Percentiles rank a stretch among this genome's conserved stretches.
phyloP scores from a whole-genome alignment of 2,113 vertebrate genomes.

The Phodopus roborovskii region DNA sequence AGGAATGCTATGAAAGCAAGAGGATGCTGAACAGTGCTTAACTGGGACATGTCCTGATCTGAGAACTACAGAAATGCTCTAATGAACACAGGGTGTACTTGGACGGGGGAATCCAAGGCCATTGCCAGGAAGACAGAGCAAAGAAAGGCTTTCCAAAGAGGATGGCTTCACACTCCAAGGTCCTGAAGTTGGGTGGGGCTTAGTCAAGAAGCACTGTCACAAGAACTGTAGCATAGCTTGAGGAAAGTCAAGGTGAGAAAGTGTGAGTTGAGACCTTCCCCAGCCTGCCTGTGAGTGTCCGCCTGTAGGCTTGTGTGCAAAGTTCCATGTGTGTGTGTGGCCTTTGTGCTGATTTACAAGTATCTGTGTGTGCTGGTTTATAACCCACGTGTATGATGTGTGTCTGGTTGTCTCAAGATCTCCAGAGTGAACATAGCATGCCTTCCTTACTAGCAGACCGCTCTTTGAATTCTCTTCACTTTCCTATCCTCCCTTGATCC shows the following conservation, averaged over 20 bases:
- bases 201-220: neutral
- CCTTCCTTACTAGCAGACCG: too few species aligned
- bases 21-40: neutral
- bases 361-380: neutral
- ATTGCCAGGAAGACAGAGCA: neutral
- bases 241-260: neutral
- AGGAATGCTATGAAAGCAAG: neutral
- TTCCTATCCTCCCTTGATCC: too few species aligned
- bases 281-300: neutral
- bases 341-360: neutral
- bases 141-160: neutral
- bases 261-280: neutral
- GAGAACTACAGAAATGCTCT: neutral
- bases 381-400: too few species aligned
- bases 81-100: neutral
- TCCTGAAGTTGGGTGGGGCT: neutral
- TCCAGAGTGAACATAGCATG: neutral
- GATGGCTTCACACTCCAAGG: neutral
- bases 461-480: too few species aligned
- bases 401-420: neutral
- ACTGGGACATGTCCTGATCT: accelerated
- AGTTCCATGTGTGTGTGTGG: neutral
- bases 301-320: neutral
- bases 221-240: neutral
- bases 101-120: neutral